phyloP scores from a whole-genome alignment of 2,113 vertebrate species.

The Heloderma charlesbogerti region DNA sequence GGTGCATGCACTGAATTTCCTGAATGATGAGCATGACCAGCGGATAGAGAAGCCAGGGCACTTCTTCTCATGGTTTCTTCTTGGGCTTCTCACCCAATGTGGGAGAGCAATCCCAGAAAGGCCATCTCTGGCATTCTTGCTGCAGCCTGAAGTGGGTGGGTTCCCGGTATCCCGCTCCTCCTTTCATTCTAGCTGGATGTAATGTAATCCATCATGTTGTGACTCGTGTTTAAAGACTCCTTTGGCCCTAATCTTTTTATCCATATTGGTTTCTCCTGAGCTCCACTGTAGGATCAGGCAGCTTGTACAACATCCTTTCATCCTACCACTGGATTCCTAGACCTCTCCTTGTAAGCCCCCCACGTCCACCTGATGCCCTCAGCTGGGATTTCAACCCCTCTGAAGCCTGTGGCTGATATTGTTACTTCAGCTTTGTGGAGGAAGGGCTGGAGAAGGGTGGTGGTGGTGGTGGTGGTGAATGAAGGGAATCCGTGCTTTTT shows the following conservation, averaged over 20 bases:
- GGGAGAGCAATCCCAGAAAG: background rate
- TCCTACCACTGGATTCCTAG: constrained; percentile 21
- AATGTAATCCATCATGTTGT: constrained; percentile 45
- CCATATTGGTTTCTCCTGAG: constrained; percentile 60
- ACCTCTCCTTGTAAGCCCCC: constrained; percentile 53
- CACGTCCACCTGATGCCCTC: constrained; percentile 1
- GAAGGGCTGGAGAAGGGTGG: background rate
- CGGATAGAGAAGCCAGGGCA: background rate
- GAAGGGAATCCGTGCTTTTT: constrained; percentile 3
- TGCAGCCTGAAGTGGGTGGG: background rate
- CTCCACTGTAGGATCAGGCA: constrained; percentile 33
- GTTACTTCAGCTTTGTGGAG: constrained; percentile 16
- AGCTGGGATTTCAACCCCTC: constrained; percentile 49
- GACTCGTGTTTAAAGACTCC: constrained; percentile 30
- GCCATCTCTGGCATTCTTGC: background rate
- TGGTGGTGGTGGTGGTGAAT: background rate
- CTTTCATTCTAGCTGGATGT: background rate
- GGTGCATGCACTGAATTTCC: background rate
- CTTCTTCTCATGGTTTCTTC: background rate
- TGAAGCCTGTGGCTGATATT: background rate
- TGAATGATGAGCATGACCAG: background rate
- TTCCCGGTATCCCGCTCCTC: background rate
- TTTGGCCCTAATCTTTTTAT: constrained; percentile 62
- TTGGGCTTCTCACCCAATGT: background rate
- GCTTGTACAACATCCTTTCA: constrained; percentile 21